These are phyloP conservation scores for Amiota minor DNA, from an alignment of 2,888 invertebrate species.

Conservation along the genomic window DNA sequence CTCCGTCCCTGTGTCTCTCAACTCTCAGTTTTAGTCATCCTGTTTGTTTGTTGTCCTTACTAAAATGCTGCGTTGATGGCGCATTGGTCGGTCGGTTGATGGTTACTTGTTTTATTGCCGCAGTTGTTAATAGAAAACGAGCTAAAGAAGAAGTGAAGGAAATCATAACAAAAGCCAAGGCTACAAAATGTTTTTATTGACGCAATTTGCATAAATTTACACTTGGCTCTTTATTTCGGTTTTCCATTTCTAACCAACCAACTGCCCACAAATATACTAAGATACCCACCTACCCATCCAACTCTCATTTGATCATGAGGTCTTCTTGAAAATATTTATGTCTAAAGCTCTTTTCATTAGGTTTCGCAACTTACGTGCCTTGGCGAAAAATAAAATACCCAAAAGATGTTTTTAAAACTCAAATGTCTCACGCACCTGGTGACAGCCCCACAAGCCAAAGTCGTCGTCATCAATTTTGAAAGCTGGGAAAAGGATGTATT, in stretches of 20 bases:
- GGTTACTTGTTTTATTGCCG: conserved; percentile 56
- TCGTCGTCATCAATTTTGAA: conserved; percentile 31
- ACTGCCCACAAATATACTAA: neutral
- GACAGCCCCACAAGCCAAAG: conserved; percentile 21
- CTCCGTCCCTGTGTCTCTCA: neutral
- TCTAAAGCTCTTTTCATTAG: conserved; percentile 5
- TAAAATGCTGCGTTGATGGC: no score
- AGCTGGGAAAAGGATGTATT: conserved; percentile 47
- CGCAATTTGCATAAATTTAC: conserved; percentile 69
- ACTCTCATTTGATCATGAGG: neutral
- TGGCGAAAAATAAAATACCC: neutral
- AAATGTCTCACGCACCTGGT: conserved; percentile 31
- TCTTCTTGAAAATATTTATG: no score
- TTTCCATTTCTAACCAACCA: neutral
- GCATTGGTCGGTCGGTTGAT: conserved; percentile 27
- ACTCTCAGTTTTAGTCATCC: conserved; percentile 23
- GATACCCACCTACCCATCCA: neutral
- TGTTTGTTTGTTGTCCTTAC: conserved; percentile 61
- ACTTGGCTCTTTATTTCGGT: conserved; percentile 47
- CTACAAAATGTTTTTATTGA: conserved; percentile 67
- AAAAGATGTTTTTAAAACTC: no score
- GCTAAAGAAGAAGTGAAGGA: conserved; percentile 46
- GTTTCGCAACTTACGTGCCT: conserved; percentile 7
- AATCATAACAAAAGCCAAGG: conserved; percentile 46
- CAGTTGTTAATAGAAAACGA: conserved; percentile 69